Conservation (phyloP, 1,140 invertebrate species). For the Sitodiplosis mosellana region DNA sequence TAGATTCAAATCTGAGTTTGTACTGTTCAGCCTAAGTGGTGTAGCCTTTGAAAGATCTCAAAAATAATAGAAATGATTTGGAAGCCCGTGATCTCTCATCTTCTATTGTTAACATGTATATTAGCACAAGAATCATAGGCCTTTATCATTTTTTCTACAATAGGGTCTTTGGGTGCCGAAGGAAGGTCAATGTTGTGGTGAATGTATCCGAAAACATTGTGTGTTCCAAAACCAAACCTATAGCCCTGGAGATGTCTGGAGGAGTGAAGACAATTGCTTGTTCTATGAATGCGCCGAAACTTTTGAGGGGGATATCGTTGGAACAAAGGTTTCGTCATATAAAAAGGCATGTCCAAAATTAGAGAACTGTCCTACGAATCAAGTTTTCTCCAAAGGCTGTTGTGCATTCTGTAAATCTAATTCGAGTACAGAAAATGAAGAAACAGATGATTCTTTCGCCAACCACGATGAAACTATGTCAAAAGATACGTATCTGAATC, state of each 20-base stretch:
- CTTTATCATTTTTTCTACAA: too few species aligned
- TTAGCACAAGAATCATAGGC: too few species aligned
- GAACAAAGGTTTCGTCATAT: constrained; percentile 14
- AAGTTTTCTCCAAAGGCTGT: constrained; percentile 14
- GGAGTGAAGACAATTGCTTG: constrained; percentile 18
- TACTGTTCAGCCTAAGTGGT: too few species aligned
- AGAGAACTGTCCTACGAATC: constrained; percentile 13
- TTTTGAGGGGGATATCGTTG: constrained; percentile 8
- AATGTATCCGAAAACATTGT: constrained; percentile 19
- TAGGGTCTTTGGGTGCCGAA: too few species aligned
- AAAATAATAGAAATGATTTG: too few species aligned
- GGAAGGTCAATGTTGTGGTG: constrained; percentile 13
- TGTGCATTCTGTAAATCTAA: constrained; percentile 12
- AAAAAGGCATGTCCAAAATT: constrained; percentile 15
- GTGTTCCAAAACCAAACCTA: constrained; percentile 17
- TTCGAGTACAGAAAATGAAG: neutral
- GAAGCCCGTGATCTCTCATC: too few species aligned
- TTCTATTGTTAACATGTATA: too few species aligned
- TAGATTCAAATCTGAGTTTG: too few species aligned
- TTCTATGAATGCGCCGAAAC: constrained; percentile 16
- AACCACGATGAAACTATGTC: constrained; percentile 13
- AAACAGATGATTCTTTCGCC: constrained; percentile 1
- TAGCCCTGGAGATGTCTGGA: constrained; percentile 19
- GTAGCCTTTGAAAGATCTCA: too few species aligned
- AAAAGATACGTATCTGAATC: constrained; percentile 8